Percentiles rank a stretch among this genome's conserved stretches.
phyloP scores from a whole-genome alignment of 2,888 invertebrate genomes.

The Ptychoptera contaminata region DNA sequence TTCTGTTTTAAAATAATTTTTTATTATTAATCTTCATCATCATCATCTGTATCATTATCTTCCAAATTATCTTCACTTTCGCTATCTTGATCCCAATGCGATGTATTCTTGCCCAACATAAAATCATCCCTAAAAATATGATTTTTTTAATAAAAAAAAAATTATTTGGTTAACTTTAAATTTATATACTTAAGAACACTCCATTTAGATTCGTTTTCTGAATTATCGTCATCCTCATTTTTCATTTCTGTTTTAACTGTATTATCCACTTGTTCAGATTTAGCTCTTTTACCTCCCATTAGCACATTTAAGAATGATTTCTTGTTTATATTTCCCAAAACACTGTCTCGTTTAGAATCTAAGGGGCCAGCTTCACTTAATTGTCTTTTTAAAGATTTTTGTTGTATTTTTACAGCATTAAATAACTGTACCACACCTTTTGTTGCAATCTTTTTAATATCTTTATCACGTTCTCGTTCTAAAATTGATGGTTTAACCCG shows the following conservation, averaged over 20 bases:
- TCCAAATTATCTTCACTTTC: conserved; percentile 30
- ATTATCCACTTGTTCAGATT: conserved; percentile 34
- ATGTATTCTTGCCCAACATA: conserved; percentile 76
- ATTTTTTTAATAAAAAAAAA: conserved; percentile 10
- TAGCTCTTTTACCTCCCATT: conserved; percentile 46
- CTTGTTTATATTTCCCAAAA: conserved; percentile 54
- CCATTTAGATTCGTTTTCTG: conserved; percentile 36
- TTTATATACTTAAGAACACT: conserved; percentile 37
- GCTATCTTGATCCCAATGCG: conserved; percentile 78
- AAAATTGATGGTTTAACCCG: conserved; percentile 59
- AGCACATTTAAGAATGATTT: conserved; percentile 60
- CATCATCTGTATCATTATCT: conserved; percentile 13
- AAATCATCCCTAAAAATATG: conserved; percentile 54
- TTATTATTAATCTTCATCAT: background rate
- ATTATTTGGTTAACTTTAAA: conserved; percentile 1
- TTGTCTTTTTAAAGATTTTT: conserved; percentile 56
- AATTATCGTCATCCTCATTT: conserved; percentile 31
- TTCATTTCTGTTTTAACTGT: conserved; percentile 35
- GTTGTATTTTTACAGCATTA: conserved; percentile 77
- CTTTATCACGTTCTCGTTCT: conserved; percentile 62
- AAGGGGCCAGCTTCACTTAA: conserved; percentile 54
- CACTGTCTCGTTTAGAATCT: conserved; percentile 61
- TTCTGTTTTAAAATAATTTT: background rate
- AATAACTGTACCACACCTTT: conserved; percentile 87
- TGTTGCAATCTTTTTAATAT: conserved; percentile 69